Base-by-base conservation (phyloP, 2,888 invertebrate species). In the Ferdinandea cuprea region DNA sequence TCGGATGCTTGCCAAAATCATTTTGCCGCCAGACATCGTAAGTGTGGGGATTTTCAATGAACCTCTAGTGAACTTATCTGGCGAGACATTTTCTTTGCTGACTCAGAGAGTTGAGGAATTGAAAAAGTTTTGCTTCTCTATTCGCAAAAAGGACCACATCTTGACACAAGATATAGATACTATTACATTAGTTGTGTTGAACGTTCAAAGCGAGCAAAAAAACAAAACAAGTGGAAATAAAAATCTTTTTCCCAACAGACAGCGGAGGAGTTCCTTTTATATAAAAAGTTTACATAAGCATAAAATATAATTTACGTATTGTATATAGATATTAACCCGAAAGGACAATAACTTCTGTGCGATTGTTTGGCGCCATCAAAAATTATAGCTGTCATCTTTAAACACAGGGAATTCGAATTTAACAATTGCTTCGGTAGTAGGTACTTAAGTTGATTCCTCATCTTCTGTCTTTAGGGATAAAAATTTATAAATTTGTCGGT, bases 1-100 rank as follows among this genome's bases (percentile, higher is more conserved):
- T 63, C 73, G 52, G 52, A 59, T 40, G 3, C 13, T 66, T 66
- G 74, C 74, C 74, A 74, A 74, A 58, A 50, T 11, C 17, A 15
- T 25, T 35, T 50, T 42, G 52, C 32, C 66, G 44, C 66, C 74
- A 74, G 66, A 74, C 74, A 32, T 32, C 35, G 17, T 11, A 66
- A 66, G 66, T 66, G 50, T 58, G 74, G 42, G 66, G 74, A 50
- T 52, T 74, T 52, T 40, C 66, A 66, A 66, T 58, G 58, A 58
- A 65, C 37, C 30, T 28, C 48, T 58, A 28, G n/a, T 30, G 13
- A 73, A 56, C 13, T 72, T 61, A 32, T 19, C 35, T 25, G 66
- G 46, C 66, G 58, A 48, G 58, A 66, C 65, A 42, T 19, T 25
- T 21, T 28, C 17, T 30, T 21, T 11, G 40, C 58, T 74, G 73